A percentile compares a stretch with the other conserved stretches of the same genome.
Conservation (phyloP, 1,140 invertebrate genomes). For the Scaptodrosophila lebanonensis region DNA sequence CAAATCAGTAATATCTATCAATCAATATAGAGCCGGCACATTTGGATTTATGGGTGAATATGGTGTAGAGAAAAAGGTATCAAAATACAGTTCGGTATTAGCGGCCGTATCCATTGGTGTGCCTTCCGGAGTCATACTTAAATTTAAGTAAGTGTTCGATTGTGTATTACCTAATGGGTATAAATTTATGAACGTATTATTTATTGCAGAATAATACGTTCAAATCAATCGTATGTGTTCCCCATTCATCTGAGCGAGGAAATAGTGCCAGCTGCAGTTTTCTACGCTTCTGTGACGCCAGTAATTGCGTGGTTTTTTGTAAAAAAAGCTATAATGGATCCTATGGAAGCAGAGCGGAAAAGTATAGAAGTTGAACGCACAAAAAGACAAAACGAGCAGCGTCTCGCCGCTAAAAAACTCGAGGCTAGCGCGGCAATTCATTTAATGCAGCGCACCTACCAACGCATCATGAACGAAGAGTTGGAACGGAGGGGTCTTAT, state of each 20-base stretch:
- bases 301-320: constrained; percentile 87
- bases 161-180: background rate
- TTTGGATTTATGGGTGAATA: constrained; percentile 92
- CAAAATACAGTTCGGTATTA: constrained; percentile 91
- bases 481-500: constrained; percentile 88
- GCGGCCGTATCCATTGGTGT: constrained; percentile 90
- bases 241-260: constrained; percentile 95
- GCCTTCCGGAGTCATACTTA: constrained; percentile 91
- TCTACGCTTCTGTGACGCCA: constrained; percentile 94
- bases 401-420: constrained; percentile 85
- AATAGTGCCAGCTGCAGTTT: constrained; percentile 90
- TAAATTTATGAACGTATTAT: background rate
- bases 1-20: background rate
- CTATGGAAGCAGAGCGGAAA: constrained; percentile 87
- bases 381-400: constrained; percentile 84
- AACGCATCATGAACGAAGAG: constrained; percentile 86
- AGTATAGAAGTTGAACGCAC: constrained; percentile 86
- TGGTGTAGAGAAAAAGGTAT: constrained; percentile 94
- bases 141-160: constrained; percentile 85
- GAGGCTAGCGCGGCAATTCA: constrained; percentile 91
- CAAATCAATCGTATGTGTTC: constrained; percentile 92
- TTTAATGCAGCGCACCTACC: constrained; percentile 91
- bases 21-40: constrained; percentile 84
- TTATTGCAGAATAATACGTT: constrained; percentile 84
- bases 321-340: constrained; percentile 92